Conservation (phyloP, 2,888 invertebrate species). For the Agriopis leucophaearia region DNA sequence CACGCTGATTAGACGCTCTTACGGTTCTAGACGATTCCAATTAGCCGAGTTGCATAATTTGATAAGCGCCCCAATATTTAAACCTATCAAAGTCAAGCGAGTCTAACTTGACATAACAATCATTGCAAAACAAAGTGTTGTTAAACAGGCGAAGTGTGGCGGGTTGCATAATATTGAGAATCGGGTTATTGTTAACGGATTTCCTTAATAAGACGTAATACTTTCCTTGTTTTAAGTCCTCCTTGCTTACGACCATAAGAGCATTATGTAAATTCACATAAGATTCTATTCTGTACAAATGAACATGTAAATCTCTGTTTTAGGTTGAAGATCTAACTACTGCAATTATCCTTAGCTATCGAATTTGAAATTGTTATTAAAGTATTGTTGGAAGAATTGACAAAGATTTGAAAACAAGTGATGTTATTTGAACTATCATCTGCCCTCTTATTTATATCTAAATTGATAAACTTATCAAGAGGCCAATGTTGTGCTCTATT, state of each 20-base stretch:
- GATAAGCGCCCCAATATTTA: constrained; percentile 38
- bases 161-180: constrained; percentile 62
- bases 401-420: neutral
- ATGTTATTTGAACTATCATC: neutral
- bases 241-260: constrained; percentile 1
- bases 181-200: constrained; percentile 61
- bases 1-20: constrained; percentile 49
- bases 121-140: constrained; percentile 52
- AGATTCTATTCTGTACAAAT: constrained; percentile 5
- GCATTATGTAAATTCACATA: constrained; percentile 3
- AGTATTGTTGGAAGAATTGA: neutral
- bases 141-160: constrained; percentile 47
- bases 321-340: neutral
- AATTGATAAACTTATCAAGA: constrained; percentile 12
- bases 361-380: neutral
- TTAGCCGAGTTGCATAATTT: constrained; percentile 52
- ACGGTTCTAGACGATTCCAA: constrained; percentile 44
- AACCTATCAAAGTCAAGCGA: constrained; percentile 37
- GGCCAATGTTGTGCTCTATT: neutral
- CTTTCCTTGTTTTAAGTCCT: constrained; percentile 20
- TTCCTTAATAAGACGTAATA: constrained; percentile 61
- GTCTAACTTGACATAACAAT: constrained; percentile 49
- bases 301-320: neutral
- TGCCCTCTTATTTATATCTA: neutral
- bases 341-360: neutral